Evolutionary conservation across 2,113 vertebrate genomes (phyloP).

Genomic region (Cavia aperea): DNA sequence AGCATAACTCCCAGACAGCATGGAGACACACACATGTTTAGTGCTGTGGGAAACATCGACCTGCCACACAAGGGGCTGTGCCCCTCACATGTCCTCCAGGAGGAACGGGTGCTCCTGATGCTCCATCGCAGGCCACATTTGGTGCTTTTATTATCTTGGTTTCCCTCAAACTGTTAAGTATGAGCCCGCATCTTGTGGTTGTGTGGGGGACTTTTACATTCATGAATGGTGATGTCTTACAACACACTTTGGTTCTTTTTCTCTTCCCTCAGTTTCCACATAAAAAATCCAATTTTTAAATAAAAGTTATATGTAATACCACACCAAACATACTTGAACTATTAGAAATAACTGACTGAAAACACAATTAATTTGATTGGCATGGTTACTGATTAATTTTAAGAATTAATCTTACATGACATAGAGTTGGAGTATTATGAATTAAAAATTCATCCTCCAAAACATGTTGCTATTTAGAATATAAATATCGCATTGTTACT

Average conservation of each 20-base stretch:
- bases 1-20: not conserved
- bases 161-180: not conserved
- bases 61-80: not conserved
- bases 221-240: not conserved
- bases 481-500: not conserved
- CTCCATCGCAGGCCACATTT: not conserved
- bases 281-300: not conserved
- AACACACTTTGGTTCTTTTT: not conserved
- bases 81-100: not conserved
- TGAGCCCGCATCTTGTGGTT: not conserved
- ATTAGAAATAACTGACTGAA: not conserved
- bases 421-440: not conserved
- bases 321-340: not conserved
- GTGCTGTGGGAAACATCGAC: not conserved
- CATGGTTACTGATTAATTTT: not conserved
- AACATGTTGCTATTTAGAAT: not conserved
- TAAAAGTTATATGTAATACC: not conserved
- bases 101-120: not conserved
- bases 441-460: not conserved
- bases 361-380: not conserved
- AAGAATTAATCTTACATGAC: slow-evolving; percentile 10
- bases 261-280: not conserved
- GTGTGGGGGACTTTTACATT: not conserved
- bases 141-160: not conserved
- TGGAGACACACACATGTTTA: not conserved